Evolutionary conservation across 2,888 invertebrate genomes (phyloP), one percentile per base, ranked within the genome.

Genomic region (Tipula lateralis): DNA sequence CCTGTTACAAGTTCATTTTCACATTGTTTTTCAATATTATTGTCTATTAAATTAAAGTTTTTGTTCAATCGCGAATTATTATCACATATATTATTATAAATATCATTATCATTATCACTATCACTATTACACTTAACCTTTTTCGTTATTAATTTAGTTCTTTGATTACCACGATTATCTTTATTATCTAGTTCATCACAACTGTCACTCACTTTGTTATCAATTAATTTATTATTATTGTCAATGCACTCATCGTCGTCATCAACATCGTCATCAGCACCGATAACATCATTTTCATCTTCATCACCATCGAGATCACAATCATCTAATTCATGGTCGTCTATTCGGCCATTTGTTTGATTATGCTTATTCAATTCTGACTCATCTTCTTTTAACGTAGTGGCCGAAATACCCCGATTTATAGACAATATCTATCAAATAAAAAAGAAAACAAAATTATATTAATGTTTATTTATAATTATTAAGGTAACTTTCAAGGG

Each of bases 201-300:
- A 36, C 29, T 36, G 39, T 84, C 16, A 84, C 29, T 30, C 29
- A 82, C n/a, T 16, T 39, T 82, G 29, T 84, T 82, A 32, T 80
- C 34, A 50, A 13, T 82, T 29, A 29, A 29, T 36, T 44, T 82
- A 24, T 82, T 82, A 30, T 82, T 82, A 82, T 39, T 84, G 39
- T 82, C 24, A 84, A n/a, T 82, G 44, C 50, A 82, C 29, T 84
- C n/a, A 30, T 82, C 30, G 39, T 82, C 32, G 80, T 80, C 80
- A 80, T 84, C 34, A 32, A 80, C 34, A 80, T 84, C 32, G 5
- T 30, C 50, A 66, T 66, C 66, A 66, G 66, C 66, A 66, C 66
- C 66, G 24, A 66, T 66, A 24, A 66, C 9, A 9, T 30, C 32
- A 16, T 34, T 32, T 16, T n/a, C 32, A 66, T 34, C 80, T 30